Percentiles rank a stretch among this genome's conserved stretches.
phyloP scores from a whole-genome alignment of 2,113 vertebrate species.

The Tenebrosternarchus preto region DNA sequence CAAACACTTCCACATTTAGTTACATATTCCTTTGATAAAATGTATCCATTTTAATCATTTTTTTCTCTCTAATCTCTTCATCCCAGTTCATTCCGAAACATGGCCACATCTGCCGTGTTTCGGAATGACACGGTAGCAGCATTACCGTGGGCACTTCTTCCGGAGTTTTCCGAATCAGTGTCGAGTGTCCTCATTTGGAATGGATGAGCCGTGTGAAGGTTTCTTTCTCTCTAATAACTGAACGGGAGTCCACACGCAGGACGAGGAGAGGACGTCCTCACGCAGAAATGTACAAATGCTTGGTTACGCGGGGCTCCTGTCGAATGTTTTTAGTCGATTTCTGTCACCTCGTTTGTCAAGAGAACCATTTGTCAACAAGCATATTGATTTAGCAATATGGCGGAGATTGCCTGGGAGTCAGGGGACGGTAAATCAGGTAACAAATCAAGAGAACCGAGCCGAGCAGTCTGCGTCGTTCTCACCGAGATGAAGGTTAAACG shows the following conservation, averaged over 20 bases:
- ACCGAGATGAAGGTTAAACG: constrained; percentile 35
- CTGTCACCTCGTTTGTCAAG: constrained; percentile 45
- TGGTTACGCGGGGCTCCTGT: constrained; percentile 36
- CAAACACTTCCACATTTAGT: too few species aligned
- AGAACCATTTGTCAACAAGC: constrained; percentile 47
- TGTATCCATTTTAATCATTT: too few species aligned
- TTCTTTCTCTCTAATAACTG: constrained; percentile 6
- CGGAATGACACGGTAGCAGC: background rate
- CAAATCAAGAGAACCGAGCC: constrained; percentile 45
- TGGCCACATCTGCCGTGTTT: background rate
- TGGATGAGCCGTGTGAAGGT: constrained; percentile 10
- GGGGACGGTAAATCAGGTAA: constrained; percentile 49
- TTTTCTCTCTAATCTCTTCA: too few species aligned
- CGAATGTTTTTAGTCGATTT: constrained; percentile 48
- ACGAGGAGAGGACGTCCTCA: constrained; percentile 11
- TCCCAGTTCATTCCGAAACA: too few species aligned
- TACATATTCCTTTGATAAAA: too few species aligned
- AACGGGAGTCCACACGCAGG: constrained; percentile 11
- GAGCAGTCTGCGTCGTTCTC: background rate
- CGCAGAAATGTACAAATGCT: constrained; percentile 22
- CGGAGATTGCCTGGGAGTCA: constrained; percentile 53
- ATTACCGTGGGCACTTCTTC: background rate
- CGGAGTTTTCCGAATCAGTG: background rate
- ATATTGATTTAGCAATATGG: constrained; percentile 54
- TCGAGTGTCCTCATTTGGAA: constrained; percentile 29